Percentiles rank a stretch among this genome's conserved stretches.
Evolutionary conservation across 2,888 invertebrate species (phyloP).

Genomic region (Orchesellides sinensis): DNA sequence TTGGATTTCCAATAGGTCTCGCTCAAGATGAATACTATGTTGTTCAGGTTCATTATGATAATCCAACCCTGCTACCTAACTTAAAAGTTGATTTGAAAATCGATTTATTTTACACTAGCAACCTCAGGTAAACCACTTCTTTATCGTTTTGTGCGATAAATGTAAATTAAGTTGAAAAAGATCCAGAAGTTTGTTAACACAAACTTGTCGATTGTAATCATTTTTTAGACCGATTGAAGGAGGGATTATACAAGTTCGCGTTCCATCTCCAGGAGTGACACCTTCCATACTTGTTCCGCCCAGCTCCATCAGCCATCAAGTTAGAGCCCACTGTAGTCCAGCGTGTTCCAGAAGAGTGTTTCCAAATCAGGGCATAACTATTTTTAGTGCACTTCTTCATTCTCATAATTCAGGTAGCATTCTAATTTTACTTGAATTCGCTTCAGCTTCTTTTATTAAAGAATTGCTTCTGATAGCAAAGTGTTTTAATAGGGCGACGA

Average conservation of each 20-base stretch:
- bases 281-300: conserved; percentile 50
- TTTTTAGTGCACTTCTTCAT: conserved; percentile 31
- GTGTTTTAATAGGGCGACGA: conserved; percentile 4
- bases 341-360: conserved; percentile 42
- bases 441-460: neutral
- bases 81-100: neutral
- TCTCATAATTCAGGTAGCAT: conserved; percentile 50
- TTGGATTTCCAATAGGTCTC: conserved; percentile 40
- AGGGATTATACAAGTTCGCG: conserved; percentile 33
- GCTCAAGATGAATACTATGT: conserved; percentile 43
- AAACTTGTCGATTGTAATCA: neutral
- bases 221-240: conserved; percentile 20
- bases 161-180: no score
- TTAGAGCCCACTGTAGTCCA: conserved; percentile 46
- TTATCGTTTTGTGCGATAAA: no score
- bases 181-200: no score
- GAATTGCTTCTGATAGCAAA: neutral
- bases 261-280: conserved; percentile 14
- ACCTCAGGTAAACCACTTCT: neutral
- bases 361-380: conserved; percentile 41
- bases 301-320: conserved; percentile 15
- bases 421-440: neutral
- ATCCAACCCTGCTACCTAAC: neutral
- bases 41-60: conserved; percentile 42
- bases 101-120: conserved; percentile 43